Evolutionary conservation across 2,888 invertebrate genomes (phyloP).

Genomic region (Cantharis nigra): DNA sequence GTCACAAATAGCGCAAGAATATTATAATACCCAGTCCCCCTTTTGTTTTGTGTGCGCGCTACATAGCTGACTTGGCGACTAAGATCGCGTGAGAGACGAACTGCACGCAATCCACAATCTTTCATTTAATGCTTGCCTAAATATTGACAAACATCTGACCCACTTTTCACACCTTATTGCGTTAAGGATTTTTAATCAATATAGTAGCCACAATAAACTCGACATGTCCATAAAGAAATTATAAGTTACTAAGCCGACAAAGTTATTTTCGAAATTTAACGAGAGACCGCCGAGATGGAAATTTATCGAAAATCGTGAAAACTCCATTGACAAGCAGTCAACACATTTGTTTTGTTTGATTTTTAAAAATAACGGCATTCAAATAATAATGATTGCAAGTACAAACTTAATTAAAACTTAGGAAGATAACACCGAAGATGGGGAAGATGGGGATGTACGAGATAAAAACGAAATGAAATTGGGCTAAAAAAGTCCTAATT

Average conservation of each 20-base stretch:
- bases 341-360: background rate
- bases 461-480: slow-evolving; percentile 16
- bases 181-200: slow-evolving; percentile 15
- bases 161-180: slow-evolving; percentile 32
- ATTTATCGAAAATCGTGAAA: background rate
- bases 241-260: background rate
- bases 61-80: slow-evolving; percentile 29
- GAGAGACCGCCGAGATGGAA: no score
- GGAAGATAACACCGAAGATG: slow-evolving; percentile 19
- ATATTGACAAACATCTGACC: slow-evolving; percentile 38
- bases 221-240: background rate
- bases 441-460: background rate
- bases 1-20: slow-evolving; percentile 23
- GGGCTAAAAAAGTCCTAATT: slow-evolving; percentile 15
- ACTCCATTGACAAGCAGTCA: background rate
- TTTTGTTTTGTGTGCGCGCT: slow-evolving; percentile 23
- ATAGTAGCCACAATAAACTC: slow-evolving; percentile 11
- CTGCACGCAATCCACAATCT: slow-evolving; percentile 30
- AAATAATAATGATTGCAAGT: slow-evolving; percentile 21
- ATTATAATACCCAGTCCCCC: slow-evolving; percentile 24
- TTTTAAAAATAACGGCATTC: background rate
- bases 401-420: slow-evolving; percentile 30
- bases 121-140: slow-evolving; percentile 34
- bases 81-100: slow-evolving; percentile 28
- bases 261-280: background rate